Evolutionary conservation across 2,888 invertebrate species (phyloP), one percentile per base, ranked within the genome.

Genomic region (Drosophila picticornis): DNA sequence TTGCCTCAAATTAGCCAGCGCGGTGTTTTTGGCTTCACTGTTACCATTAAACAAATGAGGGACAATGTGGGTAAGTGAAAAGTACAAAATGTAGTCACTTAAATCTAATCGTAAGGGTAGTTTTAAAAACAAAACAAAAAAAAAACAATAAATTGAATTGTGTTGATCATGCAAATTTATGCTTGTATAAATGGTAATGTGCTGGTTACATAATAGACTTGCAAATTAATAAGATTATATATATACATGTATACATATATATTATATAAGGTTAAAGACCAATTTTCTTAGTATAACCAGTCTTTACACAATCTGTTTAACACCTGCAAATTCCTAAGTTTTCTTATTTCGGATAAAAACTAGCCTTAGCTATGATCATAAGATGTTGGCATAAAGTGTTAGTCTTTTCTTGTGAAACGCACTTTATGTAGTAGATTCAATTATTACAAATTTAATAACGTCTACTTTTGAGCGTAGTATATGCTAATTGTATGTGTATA

Each of bases 31-130:
- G 61, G 22, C 58, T 60, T 40, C 66, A 63, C 19, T 60, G 80
- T 69, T 83, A 83, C 71, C 67, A 80, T 78, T 83, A 70, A 70
- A 74, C 64, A 66, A 36, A 68, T 77, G 67, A 72, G 75, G 64
- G 63, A 61, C 36, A 57, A 72, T 83, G 85, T 80, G 83, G 83
- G 83, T 68, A 80, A 64, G 32, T 77, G 50, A 50, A 74, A 66
- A 52, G 27, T 22, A 48, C 29, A 65, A 43, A 51, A 34, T 19
- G 36, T 55, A 58, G 48, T 32, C 57, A 67, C 46, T 62, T 52
- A 66, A 43, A 71, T 32, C 59, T 38, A 63, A 51, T 27, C 29
- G 57, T 27, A 53, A 22, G 29, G 25, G 29, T 19, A 56, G 43
- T 63, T 46, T 67, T 56, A 4, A 38, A 2, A 16, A 5, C 27